Evolutionary conservation across 2,113 vertebrate species (phyloP).

Genomic region (Neoarius graeffei): DNA sequence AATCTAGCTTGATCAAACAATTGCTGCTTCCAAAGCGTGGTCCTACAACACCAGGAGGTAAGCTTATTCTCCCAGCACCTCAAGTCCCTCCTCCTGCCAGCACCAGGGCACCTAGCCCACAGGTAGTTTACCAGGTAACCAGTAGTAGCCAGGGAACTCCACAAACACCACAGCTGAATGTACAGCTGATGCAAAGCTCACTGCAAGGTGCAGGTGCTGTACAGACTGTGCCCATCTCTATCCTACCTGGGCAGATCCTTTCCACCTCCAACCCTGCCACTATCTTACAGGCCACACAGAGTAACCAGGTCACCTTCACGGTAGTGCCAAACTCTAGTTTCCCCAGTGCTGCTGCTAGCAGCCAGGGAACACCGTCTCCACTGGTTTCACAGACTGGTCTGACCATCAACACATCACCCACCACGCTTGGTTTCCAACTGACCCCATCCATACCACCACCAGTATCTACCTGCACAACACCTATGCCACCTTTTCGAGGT

Average conservation of each 20-base stretch:
- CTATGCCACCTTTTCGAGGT: constrained; percentile 88
- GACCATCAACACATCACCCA: constrained; percentile 76
- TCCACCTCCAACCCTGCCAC: constrained; percentile 87
- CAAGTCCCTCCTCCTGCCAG: constrained; percentile 93
- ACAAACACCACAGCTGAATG: constrained; percentile 88
- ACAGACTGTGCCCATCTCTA: constrained; percentile 91
- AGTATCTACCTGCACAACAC: constrained; percentile 76
- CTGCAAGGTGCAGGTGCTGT: constrained; percentile 82
- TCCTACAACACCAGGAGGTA: constrained; percentile 94
- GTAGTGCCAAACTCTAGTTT: constrained; percentile 98
- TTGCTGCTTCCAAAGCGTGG: constrained; percentile 97
- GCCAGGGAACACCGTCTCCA: constrained; percentile 84
- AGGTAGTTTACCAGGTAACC: constrained; percentile 94
- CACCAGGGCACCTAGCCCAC: constrained; percentile 85
- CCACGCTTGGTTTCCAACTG: constrained; percentile 83
- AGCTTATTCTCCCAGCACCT: constrained; percentile 96
- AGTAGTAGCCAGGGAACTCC: constrained; percentile 79
- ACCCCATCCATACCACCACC: constrained; percentile 75
- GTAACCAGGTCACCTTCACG: constrained; percentile 96
- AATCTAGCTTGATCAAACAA: constrained; percentile 99
- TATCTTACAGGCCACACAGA: constrained; percentile 90
- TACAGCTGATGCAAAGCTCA: constrained; percentile 90
- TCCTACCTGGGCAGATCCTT: constrained; percentile 90
- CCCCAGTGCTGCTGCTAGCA: constrained; percentile 83
- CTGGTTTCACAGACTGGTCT: constrained; percentile 80